These are phyloP conservation scores for Scaptomyza reducta DNA, from an alignment of 2,888 invertebrate species.

Conservation along the genomic window DNA sequence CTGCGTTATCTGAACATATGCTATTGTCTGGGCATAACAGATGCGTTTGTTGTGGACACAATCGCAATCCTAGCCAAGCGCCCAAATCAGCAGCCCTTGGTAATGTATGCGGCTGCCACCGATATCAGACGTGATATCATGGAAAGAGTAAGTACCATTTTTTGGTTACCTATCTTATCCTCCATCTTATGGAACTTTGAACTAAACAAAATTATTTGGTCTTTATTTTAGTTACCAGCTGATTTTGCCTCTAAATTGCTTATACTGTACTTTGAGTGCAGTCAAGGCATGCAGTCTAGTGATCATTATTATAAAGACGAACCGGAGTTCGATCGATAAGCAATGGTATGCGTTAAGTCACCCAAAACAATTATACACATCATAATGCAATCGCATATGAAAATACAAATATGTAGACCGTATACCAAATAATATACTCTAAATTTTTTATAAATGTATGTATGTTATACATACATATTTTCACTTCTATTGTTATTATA, in stretches of 20 bases:
- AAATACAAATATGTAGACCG: slow-evolving; percentile 27
- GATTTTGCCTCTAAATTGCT: slow-evolving; percentile 59
- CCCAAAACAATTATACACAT: slow-evolving; percentile 27
- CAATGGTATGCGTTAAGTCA: background rate
- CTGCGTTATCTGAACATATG: slow-evolving; percentile 63
- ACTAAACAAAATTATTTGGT: background rate
- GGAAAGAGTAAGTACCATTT: slow-evolving; percentile 51
- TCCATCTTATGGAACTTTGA: too few relatives aligned
- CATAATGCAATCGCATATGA: slow-evolving; percentile 37
- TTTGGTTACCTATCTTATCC: background rate
- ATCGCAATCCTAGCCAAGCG: slow-evolving; percentile 46
- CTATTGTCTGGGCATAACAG: slow-evolving; percentile 63
- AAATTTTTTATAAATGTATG: slow-evolving; percentile 36
- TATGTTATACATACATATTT: slow-evolving; percentile 29
- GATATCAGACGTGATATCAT: slow-evolving; percentile 65
- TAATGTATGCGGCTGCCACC: slow-evolving; percentile 66
- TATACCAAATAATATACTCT: slow-evolving; percentile 44
- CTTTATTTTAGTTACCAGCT: slow-evolving; percentile 43
- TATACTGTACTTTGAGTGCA: slow-evolving; percentile 60
- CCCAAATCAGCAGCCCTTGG: slow-evolving; percentile 39
- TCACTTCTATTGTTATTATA: slow-evolving; percentile 43
- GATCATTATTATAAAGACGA: slow-evolving; percentile 64
- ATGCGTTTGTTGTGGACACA: slow-evolving; percentile 54
- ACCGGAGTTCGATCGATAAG: slow-evolving; percentile 67
- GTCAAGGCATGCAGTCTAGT: slow-evolving; percentile 54